These are phyloP conservation scores for Drosophila varians DNA, from an alignment of 1,140 invertebrate species.

Conservation along the genomic window DNA sequence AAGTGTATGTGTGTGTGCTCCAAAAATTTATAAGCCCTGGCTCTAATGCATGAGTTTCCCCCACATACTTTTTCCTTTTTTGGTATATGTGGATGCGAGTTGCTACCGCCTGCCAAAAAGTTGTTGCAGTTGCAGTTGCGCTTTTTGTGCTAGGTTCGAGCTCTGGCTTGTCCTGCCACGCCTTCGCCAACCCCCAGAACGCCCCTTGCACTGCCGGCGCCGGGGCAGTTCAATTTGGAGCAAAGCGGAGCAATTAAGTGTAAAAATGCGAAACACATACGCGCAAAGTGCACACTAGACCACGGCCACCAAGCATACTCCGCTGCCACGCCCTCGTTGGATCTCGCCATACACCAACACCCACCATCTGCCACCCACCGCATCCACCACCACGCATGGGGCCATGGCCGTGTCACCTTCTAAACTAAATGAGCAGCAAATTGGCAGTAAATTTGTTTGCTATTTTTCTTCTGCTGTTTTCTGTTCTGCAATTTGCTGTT, in stretches of 20 bases:
- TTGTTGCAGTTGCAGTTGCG: slow-evolving; percentile 68
- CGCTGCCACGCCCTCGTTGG: slow-evolving; percentile 22
- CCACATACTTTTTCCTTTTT: not conserved
- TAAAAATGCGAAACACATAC: slow-evolving; percentile 81
- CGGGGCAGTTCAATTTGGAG: slow-evolving; percentile 70
- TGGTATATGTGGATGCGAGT: slow-evolving; percentile 2
- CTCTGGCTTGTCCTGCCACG: slow-evolving; percentile 13
- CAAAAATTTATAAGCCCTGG: slow-evolving; percentile 65
- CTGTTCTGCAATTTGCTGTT: slow-evolving; percentile 47
- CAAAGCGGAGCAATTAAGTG: slow-evolving; percentile 78
- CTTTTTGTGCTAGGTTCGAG: slow-evolving; percentile 52
- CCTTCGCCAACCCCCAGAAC: not conserved
- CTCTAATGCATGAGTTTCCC: slow-evolving; percentile 7
- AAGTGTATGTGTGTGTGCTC: slow-evolving; percentile 25
- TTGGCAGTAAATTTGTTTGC: slow-evolving; percentile 81
- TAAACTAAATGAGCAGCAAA: slow-evolving; percentile 80
- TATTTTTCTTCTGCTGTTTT: slow-evolving; percentile 67
- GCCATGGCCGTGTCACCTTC: slow-evolving; percentile 74
- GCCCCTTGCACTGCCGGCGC: not conserved
- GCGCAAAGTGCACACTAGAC: slow-evolving; percentile 67
- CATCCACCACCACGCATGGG: slow-evolving; percentile 50
- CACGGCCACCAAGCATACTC: slow-evolving; percentile 31
- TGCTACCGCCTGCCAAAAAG: slow-evolving; percentile 52
- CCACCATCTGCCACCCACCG: not conserved
- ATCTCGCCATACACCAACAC: not conserved